A percentile compares a stretch with the other conserved stretches of the same genome.
These are phyloP conservation scores for Schizopygopsis pylzovi DNA, from an alignment of 2,797 vertebrate species.

Conservation along the genomic window DNA sequence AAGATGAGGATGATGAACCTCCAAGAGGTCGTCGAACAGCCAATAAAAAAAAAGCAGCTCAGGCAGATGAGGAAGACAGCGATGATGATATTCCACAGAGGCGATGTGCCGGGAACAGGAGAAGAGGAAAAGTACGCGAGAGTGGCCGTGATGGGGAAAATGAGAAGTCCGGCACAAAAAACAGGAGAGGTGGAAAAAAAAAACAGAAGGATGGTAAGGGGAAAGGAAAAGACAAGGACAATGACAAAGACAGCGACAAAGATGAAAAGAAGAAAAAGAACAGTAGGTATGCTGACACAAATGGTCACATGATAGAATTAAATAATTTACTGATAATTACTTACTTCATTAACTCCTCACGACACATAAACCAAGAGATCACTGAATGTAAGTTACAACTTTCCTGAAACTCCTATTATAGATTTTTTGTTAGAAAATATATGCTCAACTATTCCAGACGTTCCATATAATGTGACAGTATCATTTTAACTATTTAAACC, in stretches of 20 bases:
- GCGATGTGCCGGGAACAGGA: constrained; percentile 58
- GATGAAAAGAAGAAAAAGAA: constrained; percentile 71
- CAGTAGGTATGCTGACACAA: constrained; percentile 69
- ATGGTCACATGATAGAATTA: neutral
- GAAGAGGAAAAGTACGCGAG: constrained; percentile 67
- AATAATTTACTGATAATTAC: constrained; percentile 7
- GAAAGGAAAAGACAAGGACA: constrained; percentile 50
- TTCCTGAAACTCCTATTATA: neutral
- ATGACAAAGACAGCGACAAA: constrained; percentile 61
- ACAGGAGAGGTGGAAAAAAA: constrained; percentile 68
- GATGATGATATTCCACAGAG: constrained; percentile 60
- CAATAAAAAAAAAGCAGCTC: constrained; percentile 68
- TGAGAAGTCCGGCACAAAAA: constrained; percentile 70
- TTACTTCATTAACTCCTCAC: neutral
- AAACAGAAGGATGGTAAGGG: constrained; percentile 64
- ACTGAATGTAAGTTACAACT: constrained; percentile 11
- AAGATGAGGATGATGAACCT: constrained; percentile 69
- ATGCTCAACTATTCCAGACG: neutral
- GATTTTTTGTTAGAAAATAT: neutral
- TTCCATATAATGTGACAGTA: neutral
- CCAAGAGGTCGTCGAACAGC: constrained; percentile 65
- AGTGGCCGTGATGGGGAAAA: constrained; percentile 69
- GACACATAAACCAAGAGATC: constrained; percentile 8
- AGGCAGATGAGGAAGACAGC: constrained; percentile 65
- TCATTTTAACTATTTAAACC: constrained; percentile 43